Base-by-base conservation (phyloP, 2,113 vertebrate genomes). In the Telmatochromis bifrenatus region DNA sequence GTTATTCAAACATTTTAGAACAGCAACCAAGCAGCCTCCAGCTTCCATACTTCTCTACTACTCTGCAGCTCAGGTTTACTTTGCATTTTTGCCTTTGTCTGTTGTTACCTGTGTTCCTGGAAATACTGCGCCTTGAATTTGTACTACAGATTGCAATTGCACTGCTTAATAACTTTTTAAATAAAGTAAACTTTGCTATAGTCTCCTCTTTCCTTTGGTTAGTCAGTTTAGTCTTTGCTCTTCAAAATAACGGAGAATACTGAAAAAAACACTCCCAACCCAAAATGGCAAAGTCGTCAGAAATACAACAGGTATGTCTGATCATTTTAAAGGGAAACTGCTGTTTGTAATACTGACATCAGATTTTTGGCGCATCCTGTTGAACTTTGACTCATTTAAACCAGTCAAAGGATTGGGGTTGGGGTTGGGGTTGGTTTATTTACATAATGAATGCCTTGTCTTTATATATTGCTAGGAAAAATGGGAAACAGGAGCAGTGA, bases 11-110 rank as follows among this genome's bases (percentile, higher is more conserved):
- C 56, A 31, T 47, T 45, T 83, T 35, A 85, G 26, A 79, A 58
- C n/a, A 39, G 28, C 15, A 60, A 53, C 28, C 6, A 21, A 33
- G 39, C 51, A 87, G 79, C 47, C 53, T 31, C 21, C 77, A 89
- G 28, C 65, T 21, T 56, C 84, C 62, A 68, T 31, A 60, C 14
- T 65, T 83, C 13, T 85, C 26, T 45, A 83, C 12, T 87, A 39
- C 79, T 87, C 60, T 88, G 82, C n/a, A 84, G 62, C 94, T 95
- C 94, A 96, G 95, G 95, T 90, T 94, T 54, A 86, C 88, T 81
- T 86, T 89, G 73, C 91, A 82, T 92, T 79, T 91, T 86, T 91
- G 23, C 83, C 21, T 91, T 65, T 92, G 37, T 84, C 56, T 79
- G 82, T 84, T 92, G 84, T 90, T 82, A 9, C 81, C 54, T 49